Evolutionary conservation across 1,140 invertebrate species (phyloP), one percentile per base, ranked within the genome.

Genomic region (Akabosia matsudoensis): DNA sequence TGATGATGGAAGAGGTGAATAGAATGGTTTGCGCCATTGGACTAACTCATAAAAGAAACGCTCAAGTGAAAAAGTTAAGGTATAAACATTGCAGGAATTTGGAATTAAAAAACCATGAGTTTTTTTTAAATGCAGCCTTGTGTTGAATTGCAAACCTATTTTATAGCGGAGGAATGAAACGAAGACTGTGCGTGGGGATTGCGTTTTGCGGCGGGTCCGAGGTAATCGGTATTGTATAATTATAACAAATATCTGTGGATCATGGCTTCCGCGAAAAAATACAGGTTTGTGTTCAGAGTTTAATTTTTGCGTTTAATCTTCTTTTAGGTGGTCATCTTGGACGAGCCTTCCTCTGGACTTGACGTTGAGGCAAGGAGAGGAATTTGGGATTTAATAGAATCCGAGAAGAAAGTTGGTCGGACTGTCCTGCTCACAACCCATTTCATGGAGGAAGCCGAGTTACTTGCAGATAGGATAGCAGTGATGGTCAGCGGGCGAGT

Each of bases 141-240:
- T n/a, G n/a, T n/a, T n/a, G n/a, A n/a, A n/a, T n/a, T 45, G 37
- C 37, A 45, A 7, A 10, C 37, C 7, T 64, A 80, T 88, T 92
- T 0, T 89, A 95, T 2, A 94, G 92, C 61, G 92, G 92, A 7
- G 94, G 94, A 0, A 93, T 95, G 86, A 93, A 94, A 83, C 85
- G 94, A 30, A 94, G 94, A 81, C 84, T 97, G 0, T 93, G 90
- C 33, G 92, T 96, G 56, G 93, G 92, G 24, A 92, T 95, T 74
- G 93, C 94, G 1, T 88, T 95, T 45, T 92, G 94, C 78, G 92
- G 83, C 13, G 84, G 82, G 16, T 84, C 84, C 88, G 73, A 78
- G 90, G 82, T 89, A 90, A 64, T 10, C 37, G 18, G 18, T 45
- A 10, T 45, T 45, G 37, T 18, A 45, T 45, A 18, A 45, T 45